Evolutionary conservation across 30 jellyfish, hydroid and myxozoan species (phyloP), one percentile per base, ranked within the genome.

Genomic region (Catostylus mosaicus): DNA sequence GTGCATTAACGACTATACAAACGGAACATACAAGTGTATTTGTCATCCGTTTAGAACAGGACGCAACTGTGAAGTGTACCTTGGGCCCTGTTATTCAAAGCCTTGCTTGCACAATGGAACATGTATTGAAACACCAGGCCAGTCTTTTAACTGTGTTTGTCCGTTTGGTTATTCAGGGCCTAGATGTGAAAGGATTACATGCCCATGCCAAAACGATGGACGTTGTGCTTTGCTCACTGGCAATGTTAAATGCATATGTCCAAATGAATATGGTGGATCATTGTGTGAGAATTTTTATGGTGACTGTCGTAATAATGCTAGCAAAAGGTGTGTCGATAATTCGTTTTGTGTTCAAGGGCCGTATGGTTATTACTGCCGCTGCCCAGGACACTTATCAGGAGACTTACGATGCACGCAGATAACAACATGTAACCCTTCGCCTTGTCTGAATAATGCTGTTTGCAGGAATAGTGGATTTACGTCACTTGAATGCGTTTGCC

Each of bases 301-400:
- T 18, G 98, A 91, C 69, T 91, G 98, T 52, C 90, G 96, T 40
- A 91, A 84, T 78, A 60, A 76, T 37, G 61, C 79, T 1, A 20
- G 88, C 40, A 76, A 78, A 18, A 84, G 40, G 46, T 85, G 96
- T 54, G 30, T 50, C 14, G 70, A 61, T 35, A 43, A 62, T 62
- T 30, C 89, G 2, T 57, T 34, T 38, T 91, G 98, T 59, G 73
- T 31, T 81, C 84, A 48, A 30, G 38, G 94, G 1, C 19, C 70
- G 6, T 67, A 91, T 56, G 98, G 98, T 0, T 80, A 80, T 52
- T 76, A 59, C 5, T 91, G 98, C 66, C 84, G 68, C 24, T 91
- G 98, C 64, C 98, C 96, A 10, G 69, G 83, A 23, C 95, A 82
- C 52, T 54, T 91, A 51, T 88, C 88, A 30, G 98, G 98, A 5